Percentiles rank a stretch among this genome's conserved stretches.
Evolutionary conservation across 1,140 invertebrate genomes (phyloP).

Genomic region (Mylabris phalerata): DNA sequence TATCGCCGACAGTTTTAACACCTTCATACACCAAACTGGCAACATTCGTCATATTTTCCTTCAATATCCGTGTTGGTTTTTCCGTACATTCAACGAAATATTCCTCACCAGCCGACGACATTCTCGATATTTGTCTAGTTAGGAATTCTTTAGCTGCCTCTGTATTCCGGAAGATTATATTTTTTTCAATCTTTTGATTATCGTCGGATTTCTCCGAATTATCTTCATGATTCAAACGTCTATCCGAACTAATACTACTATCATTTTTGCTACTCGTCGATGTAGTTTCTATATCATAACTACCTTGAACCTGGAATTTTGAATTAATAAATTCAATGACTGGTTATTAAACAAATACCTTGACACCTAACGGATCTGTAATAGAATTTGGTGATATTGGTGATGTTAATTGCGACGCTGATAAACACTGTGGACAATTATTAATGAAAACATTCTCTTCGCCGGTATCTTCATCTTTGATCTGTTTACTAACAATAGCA

Average conservation of each 20-base stretch:
- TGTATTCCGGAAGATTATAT: conserved; percentile 63
- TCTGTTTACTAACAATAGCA: conserved; percentile 56
- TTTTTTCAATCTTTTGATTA: conserved; percentile 47
- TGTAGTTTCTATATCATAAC: conserved; percentile 46
- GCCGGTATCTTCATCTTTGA: conserved; percentile 54
- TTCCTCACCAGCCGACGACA: conserved; percentile 59
- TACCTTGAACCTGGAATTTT: conserved; percentile 27
- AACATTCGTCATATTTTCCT: conserved; percentile 67
- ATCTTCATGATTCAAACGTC: conserved; percentile 31
- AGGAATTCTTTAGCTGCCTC: conserved; percentile 64
- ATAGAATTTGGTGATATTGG: conserved; percentile 44
- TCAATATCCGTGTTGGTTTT: conserved; percentile 58
- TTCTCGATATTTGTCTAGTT: conserved; percentile 65
- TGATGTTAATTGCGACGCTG: conserved; percentile 46
- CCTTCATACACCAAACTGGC: conserved; percentile 67
- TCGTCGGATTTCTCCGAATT: conserved; percentile 17
- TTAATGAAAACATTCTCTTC: conserved; percentile 55
- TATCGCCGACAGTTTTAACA: conserved; percentile 66
- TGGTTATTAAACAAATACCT: conserved; percentile 18
- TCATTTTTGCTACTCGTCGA: conserved; percentile 46
- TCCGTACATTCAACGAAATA: conserved; percentile 57
- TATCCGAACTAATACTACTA: conserved; percentile 30
- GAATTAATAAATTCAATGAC: neutral
- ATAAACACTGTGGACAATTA: conserved; percentile 56
- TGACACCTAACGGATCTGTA: conserved; percentile 44